Evolutionary conservation across 2,888 invertebrate genomes (phyloP).

Genomic region (Parnassius glacialis): DNA sequence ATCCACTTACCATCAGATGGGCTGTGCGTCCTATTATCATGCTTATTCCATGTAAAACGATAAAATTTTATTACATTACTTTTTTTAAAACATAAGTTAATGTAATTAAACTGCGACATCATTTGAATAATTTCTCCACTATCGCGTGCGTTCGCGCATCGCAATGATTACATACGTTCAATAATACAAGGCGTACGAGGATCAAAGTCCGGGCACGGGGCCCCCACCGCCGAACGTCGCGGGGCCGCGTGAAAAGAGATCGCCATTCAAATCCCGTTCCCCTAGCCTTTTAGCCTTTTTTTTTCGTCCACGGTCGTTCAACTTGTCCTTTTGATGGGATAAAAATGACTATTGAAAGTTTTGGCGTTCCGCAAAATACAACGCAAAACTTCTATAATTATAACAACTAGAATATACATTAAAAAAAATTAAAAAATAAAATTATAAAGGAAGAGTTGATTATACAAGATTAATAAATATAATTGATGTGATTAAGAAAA

Average conservation of each 20-base stretch:
- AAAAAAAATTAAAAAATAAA: too few species aligned
- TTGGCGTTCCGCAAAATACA: conserved; percentile 15
- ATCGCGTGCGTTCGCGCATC: conserved; percentile 17
- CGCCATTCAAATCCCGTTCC: conserved; percentile 37
- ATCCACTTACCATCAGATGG: too few species aligned
- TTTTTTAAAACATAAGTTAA: too few species aligned
- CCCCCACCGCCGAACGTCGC: conserved; percentile 9
- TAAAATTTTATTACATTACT: too few species aligned
- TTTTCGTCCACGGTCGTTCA: conserved; percentile 55
- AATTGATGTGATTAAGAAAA: too few species aligned
- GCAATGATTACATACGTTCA: conserved; percentile 6
- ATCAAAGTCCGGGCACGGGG: conserved; percentile 2
- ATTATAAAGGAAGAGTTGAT: too few species aligned
- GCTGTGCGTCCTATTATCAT: too few species aligned
- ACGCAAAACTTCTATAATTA: not conserved
- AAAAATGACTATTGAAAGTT: conserved; percentile 34
- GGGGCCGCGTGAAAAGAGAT: conserved; percentile 32
- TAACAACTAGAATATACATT: too few species aligned
- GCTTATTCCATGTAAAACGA: too few species aligned
- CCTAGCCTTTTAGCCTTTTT: conserved; percentile 38
- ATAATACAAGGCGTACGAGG: conserved; percentile 2
- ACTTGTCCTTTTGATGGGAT: conserved; percentile 53
- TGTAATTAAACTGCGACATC: not conserved
- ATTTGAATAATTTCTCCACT: not conserved
- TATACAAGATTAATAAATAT: too few species aligned